phyloP scores from a whole-genome alignment of 2,797 vertebrate genomes.

The Sciurus vulgaris region DNA sequence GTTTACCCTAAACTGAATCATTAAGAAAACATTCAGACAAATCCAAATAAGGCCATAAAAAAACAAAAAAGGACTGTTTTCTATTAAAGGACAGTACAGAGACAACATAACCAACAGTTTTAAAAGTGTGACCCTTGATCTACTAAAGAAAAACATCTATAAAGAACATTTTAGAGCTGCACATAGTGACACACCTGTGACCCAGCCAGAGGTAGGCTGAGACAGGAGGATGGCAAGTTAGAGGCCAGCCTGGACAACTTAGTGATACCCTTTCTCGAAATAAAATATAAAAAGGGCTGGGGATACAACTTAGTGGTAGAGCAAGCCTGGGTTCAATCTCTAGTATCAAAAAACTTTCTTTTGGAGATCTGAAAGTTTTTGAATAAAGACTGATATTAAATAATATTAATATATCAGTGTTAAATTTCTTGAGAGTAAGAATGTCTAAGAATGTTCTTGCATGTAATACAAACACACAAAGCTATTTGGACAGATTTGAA shows the following conservation, averaged over 20 bases:
- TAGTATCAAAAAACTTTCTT: not conserved
- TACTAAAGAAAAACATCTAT: not conserved
- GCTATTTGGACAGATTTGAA: not conserved
- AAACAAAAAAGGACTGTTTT: not conserved
- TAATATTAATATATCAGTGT: slow-evolving; percentile 7
- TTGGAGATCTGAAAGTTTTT: not conserved
- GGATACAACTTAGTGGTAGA: not conserved
- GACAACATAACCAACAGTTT: slow-evolving; percentile 35
- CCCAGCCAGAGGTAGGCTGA: no score
- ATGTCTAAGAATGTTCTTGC: not conserved
- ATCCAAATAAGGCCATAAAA: not conserved
- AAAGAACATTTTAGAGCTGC: not conserved
- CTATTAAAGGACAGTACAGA: not conserved
- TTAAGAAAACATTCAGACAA: slow-evolving; percentile 52
- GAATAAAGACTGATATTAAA: slow-evolving; percentile 15
- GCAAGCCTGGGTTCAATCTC: not conserved
- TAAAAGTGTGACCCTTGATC: not conserved
- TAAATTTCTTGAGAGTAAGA: slow-evolving; percentile 5
- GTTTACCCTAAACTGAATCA: not conserved
- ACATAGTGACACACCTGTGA: not conserved
- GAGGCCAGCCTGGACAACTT: not conserved
- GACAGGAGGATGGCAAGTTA: not conserved
- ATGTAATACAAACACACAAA: not conserved
- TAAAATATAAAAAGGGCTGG: no score
- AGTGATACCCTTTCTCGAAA: not conserved